A percentile compares a stretch with the other conserved stretches of the same genome.
phyloP scores from a whole-genome alignment of 2,888 invertebrate genomes.

The Cheilosia impressa region DNA sequence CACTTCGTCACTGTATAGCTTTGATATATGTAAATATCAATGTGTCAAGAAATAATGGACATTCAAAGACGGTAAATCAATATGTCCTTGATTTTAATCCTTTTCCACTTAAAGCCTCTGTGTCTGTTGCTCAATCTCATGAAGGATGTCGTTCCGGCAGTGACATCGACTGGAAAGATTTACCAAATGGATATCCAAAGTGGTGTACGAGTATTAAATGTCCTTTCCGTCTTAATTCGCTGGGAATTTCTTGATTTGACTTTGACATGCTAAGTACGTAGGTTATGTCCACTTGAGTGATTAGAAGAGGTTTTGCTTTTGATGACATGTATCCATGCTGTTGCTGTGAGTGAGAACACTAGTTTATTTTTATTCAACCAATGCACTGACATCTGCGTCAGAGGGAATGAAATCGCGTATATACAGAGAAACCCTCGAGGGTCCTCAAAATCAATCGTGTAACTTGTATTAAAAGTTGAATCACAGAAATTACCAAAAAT shows the following conservation, averaged over 20 bases:
- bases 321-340: background rate
- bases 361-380: background rate
- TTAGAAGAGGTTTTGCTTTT: constrained; percentile 1
- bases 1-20: background rate
- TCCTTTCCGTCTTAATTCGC: background rate
- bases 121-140: constrained; percentile 2
- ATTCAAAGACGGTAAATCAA: constrained; percentile 53
- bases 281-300: constrained; percentile 9
- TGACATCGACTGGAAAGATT: constrained; percentile 16
- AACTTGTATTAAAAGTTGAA: constrained; percentile 15
- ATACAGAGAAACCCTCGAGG: background rate
- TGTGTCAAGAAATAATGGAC: constrained; percentile 64
- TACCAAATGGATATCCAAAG: background rate
- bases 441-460: constrained; percentile 12
- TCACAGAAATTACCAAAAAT: constrained; percentile 1
- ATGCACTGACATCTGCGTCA: background rate
- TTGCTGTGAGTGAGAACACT: background rate
- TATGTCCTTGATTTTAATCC: constrained; percentile 60
- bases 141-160: constrained; percentile 11
- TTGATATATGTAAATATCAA: constrained; percentile 15
- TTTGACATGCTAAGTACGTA: constrained; percentile 32
- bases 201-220: background rate
- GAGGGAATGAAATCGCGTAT: background rate
- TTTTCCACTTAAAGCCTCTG: constrained; percentile 45
- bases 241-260: constrained; percentile 28